A percentile compares a stretch with the other conserved stretches of the same genome.
Conservation (phyloP, 2,797 vertebrate species). For the Cossypha niveicapilla region DNA sequence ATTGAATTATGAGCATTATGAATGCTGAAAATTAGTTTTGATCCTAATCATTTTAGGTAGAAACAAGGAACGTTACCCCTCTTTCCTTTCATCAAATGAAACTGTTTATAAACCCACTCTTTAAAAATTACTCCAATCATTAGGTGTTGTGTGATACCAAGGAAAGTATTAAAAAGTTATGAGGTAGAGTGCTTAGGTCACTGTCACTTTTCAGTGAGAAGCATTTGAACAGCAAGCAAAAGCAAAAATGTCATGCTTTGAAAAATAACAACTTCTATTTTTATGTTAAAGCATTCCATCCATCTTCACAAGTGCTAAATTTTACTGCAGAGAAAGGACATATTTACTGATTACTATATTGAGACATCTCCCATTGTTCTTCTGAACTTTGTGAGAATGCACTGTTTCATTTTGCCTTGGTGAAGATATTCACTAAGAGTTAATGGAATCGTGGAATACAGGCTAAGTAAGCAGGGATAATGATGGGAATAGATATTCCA, state of each 20-base stretch:
- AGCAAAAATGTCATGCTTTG: neutral
- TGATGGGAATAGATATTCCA: neutral
- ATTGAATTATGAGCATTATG: neutral
- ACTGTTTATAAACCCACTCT: neutral
- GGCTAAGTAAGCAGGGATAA: neutral
- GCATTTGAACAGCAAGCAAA: neutral
- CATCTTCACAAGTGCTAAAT: neutral
- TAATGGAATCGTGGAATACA: neutral
- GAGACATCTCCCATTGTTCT: neutral
- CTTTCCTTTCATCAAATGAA: neutral
- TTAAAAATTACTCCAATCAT: neutral
- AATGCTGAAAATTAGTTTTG: conserved; percentile 8
- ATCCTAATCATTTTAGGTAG: neutral
- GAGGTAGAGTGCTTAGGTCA: neutral
- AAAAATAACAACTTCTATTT: neutral
- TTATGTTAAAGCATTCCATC: neutral
- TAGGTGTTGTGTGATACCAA: neutral
- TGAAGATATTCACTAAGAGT: neutral
- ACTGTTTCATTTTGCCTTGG: neutral
- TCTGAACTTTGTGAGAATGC: neutral
- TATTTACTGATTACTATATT: neutral
- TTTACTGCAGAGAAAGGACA: neutral
- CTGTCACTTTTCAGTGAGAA: neutral
- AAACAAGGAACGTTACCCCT: neutral
- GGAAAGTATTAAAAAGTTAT: neutral